phyloP scores from a whole-genome alignment of 2,797 vertebrate species.

The Coreius guichenoti region DNA sequence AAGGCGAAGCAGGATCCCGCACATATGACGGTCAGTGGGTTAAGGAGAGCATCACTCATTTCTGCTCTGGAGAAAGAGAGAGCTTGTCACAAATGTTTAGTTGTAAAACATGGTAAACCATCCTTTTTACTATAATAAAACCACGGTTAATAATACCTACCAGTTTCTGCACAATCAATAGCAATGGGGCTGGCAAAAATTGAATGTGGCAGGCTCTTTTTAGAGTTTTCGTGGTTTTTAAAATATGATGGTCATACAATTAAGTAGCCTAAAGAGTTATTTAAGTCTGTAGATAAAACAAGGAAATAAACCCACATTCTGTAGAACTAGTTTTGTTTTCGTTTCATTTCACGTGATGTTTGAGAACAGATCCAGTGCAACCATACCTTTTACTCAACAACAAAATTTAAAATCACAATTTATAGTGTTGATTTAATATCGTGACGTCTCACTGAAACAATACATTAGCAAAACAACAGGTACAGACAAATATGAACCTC shows the following conservation, averaged over 20 bases:
- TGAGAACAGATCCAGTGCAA: background rate
- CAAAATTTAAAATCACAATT: background rate
- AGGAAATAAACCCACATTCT: background rate
- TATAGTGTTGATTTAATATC: background rate
- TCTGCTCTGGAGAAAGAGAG: background rate
- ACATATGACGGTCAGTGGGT: conserved; percentile 35
- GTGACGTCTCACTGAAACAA: background rate
- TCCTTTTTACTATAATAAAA: background rate
- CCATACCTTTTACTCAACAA: background rate
- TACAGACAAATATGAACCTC: background rate
- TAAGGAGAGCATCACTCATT: conserved; percentile 44
- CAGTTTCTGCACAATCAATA: background rate
- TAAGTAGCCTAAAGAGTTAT: background rate
- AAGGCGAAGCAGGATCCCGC: conserved; percentile 45
- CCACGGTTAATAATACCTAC: background rate
- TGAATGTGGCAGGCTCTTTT: background rate
- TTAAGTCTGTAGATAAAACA: background rate
- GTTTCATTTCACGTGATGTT: background rate
- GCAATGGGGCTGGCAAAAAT: background rate
- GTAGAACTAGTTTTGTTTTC: background rate
- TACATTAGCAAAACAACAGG: background rate
- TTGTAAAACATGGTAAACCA: background rate
- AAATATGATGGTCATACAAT: background rate
- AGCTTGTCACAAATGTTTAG: background rate
- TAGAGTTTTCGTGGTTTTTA: background rate